Percentiles rank a stretch among this genome's conserved stretches.
These are phyloP conservation scores for Rynchops niger DNA, from an alignment of 2,113 vertebrate genomes.

Conservation along the genomic window DNA sequence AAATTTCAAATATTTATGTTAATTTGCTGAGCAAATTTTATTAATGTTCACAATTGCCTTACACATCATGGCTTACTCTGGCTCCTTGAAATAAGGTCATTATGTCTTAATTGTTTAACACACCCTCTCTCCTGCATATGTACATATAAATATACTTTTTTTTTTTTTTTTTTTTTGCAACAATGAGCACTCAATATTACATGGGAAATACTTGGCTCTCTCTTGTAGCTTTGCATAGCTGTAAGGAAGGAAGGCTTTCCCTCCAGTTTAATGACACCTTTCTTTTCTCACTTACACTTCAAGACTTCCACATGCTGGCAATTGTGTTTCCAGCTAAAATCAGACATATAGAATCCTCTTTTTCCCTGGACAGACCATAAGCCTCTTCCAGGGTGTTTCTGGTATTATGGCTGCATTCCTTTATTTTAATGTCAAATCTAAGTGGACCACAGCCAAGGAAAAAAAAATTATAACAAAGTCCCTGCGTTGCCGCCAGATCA, in stretches of 20 bases:
- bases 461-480: slow-evolving; percentile 46
- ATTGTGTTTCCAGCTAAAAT: slow-evolving; percentile 58
- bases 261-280: slow-evolving; percentile 47
- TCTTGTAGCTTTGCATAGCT: slow-evolving; percentile 42
- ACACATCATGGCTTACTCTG: slow-evolving; percentile 1
- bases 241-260: slow-evolving; percentile 42
- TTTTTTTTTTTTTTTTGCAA: background rate
- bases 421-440: slow-evolving; percentile 61
- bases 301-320: slow-evolving; percentile 54
- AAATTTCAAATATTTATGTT: background rate
- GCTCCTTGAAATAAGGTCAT: slow-evolving; percentile 52
- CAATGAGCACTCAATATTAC: slow-evolving; percentile 47
- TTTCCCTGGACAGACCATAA: slow-evolving; percentile 45
- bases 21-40: background rate
- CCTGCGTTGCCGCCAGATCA: slow-evolving; percentile 41
- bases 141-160: background rate
- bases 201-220: slow-evolving; percentile 34
- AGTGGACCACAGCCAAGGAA: slow-evolving; percentile 65
- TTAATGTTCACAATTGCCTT: slow-evolving; percentile 41
- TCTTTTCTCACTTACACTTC: slow-evolving; percentile 60
- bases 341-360: slow-evolving; percentile 39
- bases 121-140: background rate
- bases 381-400: slow-evolving; percentile 47
- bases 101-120: slow-evolving; percentile 16
- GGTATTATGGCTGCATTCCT: slow-evolving; percentile 62